Evolutionary conservation across 2,888 invertebrate genomes (phyloP), one percentile per base, ranked within the genome.

Genomic region (Spodoptera picta): DNA sequence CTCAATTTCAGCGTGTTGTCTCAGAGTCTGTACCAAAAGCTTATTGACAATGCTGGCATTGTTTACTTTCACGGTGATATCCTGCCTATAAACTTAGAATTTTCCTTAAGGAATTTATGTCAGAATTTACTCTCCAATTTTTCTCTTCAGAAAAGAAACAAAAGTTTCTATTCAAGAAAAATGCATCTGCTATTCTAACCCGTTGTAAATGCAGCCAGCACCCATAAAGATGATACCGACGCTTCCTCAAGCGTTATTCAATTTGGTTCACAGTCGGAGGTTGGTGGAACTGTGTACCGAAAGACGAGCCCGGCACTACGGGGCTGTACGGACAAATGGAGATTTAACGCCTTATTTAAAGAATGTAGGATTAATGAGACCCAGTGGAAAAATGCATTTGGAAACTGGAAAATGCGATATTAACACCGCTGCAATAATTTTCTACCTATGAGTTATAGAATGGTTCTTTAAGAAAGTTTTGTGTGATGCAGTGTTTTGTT

Each of bases 191-290:
- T 1, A 61, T 19, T 50, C 24, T 19, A 3, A 2, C 7, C 11
- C 70, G 70, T 77, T 79, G 70, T 79, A 52, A 77, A 24, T 45
- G 44, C 44, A 50, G 54, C 59, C 60, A 6, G 45, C 69, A 60
- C 54, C 76, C 75, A 74, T 82, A 84, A 80, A 83, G 81, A 84
- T 82, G 80, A 81, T 80, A 81, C 81, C 73, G 65, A 78, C 73
- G 83, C 78, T 81, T 81, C 75, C 73, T 77, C 72, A 73, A 84
- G 80, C 84, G 80, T 83, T 85, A 85, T 87, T 86, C 84, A 87
- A 85, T 87, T 83, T 82, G 77, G 73, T 72, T 77, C 69, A n/a
- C 70, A 68, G 81, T 72, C 56, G 63, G 66, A 70, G 74, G 73
- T 77, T 55, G 47, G 49, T 55, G 56, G 60, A 58, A 59, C 56